Evolutionary conservation across 2,113 vertebrate genomes (phyloP).

Genomic region (Ornithorhynchus anatinus): DNA sequence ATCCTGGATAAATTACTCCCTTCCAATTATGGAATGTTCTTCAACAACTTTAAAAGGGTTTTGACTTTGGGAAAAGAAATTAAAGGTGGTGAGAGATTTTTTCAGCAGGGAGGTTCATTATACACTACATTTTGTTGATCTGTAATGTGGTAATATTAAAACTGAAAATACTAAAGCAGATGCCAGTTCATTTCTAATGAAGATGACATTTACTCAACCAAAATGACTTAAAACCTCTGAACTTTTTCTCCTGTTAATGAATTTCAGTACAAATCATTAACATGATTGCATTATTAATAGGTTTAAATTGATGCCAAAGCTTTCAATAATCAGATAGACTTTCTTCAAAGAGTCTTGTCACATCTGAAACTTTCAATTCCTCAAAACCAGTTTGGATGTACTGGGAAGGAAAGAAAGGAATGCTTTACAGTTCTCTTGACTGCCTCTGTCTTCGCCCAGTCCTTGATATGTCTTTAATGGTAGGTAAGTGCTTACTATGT

Average conservation of each 20-base stretch:
- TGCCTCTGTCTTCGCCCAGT: too few relatives aligned
- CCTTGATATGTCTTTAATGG: too few relatives aligned
- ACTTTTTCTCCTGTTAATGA: constrained; percentile 30
- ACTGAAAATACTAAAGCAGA: constrained; percentile 21
- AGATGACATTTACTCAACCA: constrained; percentile 27
- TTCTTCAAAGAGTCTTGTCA: constrained; percentile 5
- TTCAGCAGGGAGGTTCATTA: neutral
- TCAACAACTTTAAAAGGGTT: constrained; percentile 8
- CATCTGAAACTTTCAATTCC: neutral
- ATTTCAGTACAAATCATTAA: constrained; percentile 22
- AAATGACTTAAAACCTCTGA: constrained; percentile 18
- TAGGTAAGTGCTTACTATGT: too few relatives aligned
- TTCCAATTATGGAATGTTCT: neutral
- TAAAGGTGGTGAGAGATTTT: neutral
- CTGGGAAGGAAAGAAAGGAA: neutral
- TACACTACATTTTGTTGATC: constrained; percentile 22
- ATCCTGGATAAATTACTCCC: neutral
- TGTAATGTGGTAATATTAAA: too few relatives aligned
- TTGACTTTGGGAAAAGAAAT: neutral
- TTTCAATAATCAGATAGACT: neutral
- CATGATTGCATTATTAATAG: constrained; percentile 45
- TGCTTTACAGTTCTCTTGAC: neutral
- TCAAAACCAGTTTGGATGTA: neutral
- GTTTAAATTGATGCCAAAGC: constrained; percentile 31
- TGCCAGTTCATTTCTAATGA: constrained; percentile 43